Conservation (phyloP, 2,797 vertebrate species). For the Adelosebastes latens region DNA sequence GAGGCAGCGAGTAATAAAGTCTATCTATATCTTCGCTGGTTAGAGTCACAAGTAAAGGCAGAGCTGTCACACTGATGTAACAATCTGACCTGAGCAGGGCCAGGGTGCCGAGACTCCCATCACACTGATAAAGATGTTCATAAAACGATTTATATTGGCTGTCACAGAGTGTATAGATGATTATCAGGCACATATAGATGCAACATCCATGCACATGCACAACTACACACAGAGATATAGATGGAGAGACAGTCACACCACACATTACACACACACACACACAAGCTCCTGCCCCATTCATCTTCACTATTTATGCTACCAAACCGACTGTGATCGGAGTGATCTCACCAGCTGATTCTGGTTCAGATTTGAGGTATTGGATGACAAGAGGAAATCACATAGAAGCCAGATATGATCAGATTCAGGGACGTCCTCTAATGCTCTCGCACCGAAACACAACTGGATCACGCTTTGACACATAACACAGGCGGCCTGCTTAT, state of each 20-base stretch:
- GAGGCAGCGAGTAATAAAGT: conserved; percentile 61
- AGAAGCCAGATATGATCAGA: conserved; percentile 67
- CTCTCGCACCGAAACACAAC: conserved; percentile 45
- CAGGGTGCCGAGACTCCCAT: conserved; percentile 60
- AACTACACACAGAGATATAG: conserved; percentile 11
- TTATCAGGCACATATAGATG: conserved; percentile 72
- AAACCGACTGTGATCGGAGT: conserved; percentile 40
- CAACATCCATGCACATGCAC: conserved; percentile 47
- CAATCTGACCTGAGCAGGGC: conserved; percentile 75
- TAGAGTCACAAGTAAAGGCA: conserved; percentile 50
- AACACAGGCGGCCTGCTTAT: conserved; percentile 54
- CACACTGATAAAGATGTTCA: conserved; percentile 77
- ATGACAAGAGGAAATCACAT: conserved; percentile 76
- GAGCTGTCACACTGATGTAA: conserved; percentile 76
- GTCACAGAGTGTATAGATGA: conserved; percentile 73
- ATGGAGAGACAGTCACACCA: conserved; percentile 24
- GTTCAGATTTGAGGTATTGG: conserved; percentile 73
- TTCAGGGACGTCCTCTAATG: conserved; percentile 57
- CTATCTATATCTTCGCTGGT: conserved; percentile 48
- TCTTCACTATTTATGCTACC: conserved; percentile 59
- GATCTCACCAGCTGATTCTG: conserved; percentile 71
- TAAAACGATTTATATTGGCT: conserved; percentile 82
- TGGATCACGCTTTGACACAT: conserved; percentile 62
- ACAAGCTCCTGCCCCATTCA: conserved; percentile 40
- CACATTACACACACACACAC: not conserved